Conservation (phyloP, 2,888 invertebrate species). For the Agrenia bidenticulata region DNA sequence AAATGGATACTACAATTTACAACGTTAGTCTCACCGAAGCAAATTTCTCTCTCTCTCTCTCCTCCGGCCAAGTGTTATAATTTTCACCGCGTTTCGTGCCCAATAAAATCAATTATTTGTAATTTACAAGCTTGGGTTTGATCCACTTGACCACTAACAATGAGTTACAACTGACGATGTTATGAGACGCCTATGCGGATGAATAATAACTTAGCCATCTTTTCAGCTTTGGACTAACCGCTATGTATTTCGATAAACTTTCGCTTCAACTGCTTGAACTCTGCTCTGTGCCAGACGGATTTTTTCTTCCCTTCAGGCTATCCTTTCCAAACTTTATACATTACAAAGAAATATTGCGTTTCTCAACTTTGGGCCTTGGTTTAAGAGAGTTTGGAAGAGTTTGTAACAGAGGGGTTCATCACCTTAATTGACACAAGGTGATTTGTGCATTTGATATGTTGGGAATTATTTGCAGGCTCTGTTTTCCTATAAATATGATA, state of each 20-base stretch:
- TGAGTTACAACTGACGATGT: not conserved
- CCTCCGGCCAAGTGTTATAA: conserved; percentile 2
- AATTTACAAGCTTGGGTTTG: conserved; percentile 31
- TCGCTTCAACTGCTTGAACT: not conserved
- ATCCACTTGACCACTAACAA: conserved; percentile 14
- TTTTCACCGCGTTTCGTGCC: conserved; percentile 38
- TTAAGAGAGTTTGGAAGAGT: no score
- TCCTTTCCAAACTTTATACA: no score
- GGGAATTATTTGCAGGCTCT: no score
- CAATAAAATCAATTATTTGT: conserved; percentile 49
- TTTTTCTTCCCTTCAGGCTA: no score
- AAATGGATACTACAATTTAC: not conserved
- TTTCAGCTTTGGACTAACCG: not conserved
- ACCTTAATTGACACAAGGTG: no score
- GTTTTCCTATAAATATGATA: no score
- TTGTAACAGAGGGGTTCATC: no score
- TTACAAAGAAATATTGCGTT: no score
- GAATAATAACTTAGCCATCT: not conserved
- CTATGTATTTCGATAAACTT: no score
- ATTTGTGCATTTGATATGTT: no score
- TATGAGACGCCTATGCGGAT: not conserved
- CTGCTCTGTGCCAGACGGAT: not conserved
- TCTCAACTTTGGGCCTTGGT: no score
- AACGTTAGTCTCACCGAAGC: not conserved
- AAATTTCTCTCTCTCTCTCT: no score